These are phyloP conservation scores for Ophioninae sp. DNA, from an alignment of 2,888 invertebrate species.

Conservation along the genomic window DNA sequence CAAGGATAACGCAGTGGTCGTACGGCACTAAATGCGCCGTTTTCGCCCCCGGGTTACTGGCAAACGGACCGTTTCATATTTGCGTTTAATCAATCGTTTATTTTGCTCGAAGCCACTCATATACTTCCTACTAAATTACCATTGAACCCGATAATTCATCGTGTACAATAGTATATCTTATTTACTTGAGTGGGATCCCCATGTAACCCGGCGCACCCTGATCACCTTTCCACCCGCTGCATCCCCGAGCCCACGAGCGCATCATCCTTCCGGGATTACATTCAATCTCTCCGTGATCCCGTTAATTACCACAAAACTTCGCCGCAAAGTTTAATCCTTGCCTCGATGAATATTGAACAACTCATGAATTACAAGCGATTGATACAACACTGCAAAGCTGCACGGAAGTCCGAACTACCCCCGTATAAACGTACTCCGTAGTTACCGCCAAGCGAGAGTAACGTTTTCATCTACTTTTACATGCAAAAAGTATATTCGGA, in stretches of 20 bases:
- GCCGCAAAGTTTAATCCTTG: conserved; percentile 7
- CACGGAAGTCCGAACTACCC: conserved; percentile 37
- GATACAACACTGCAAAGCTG: conserved; percentile 24
- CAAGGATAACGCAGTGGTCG: not conserved
- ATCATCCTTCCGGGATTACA: conserved; percentile 25
- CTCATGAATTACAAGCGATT: conserved; percentile 58
- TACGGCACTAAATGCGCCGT: not conserved
- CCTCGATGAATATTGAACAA: conserved; percentile 53
- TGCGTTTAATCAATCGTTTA: not conserved
- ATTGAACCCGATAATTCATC: not conserved
- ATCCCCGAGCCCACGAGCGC: not conserved
- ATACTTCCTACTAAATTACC: not conserved
- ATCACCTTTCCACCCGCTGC: not conserved
- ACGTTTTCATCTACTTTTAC: conserved; percentile 15
- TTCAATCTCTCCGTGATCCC: conserved; percentile 35
- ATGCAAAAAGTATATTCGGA: too few species aligned
- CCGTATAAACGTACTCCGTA: not conserved
- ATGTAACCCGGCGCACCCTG: not conserved
- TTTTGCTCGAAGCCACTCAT: not conserved
- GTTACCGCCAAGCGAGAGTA: conserved; percentile 38
- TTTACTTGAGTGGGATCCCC: not conserved
- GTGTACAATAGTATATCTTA: conserved; percentile 3
- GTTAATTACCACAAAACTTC: conserved; percentile 48
- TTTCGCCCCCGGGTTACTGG: not conserved
- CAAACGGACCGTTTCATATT: not conserved